Base-by-base conservation (phyloP, 2,888 invertebrate genomes). In the Glaucopsyche alexis region DNA sequence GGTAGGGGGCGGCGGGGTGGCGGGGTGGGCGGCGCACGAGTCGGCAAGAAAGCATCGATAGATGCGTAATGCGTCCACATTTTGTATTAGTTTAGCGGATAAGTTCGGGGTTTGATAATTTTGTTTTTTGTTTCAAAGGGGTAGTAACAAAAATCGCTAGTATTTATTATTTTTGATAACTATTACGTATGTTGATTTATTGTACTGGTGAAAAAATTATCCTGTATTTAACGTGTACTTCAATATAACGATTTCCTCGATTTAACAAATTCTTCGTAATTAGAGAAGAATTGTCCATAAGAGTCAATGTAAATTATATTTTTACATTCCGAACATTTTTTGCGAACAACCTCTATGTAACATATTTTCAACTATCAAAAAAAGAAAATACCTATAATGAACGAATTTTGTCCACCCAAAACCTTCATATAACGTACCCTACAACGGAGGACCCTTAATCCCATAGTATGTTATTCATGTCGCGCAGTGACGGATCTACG, bases 391-490 rank as follows among this genome's bases (percentile, higher is more conserved):
- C 64, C 60, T 72, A 42, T 72, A 60, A 72, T 60, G 40, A 64
- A 72, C 47, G 64, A 72, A 60, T 72, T 64, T 72, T 64, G 64
- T 64, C 64, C 60, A 64, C 64, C 64, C 42, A 60, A 50, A 71
- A 71, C 64, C 71, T 71, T 52, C 55, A 71, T 60, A 60, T 60
- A 74, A 74, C 69, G 16, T 71, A 72, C 67, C 71, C 49, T 67
- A 52, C 71, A 72, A 73, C 71, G 19, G 47, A 74, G 74, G 47
- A 73, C 70, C 70, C 74, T 75, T 76, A 77, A 77, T 75, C 75
- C 73, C 65, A 77, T 75, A 75, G 73, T 74, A 72, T 75, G 74
- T 75, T 75, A n/a, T n/a, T n/a, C n/a, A n/a, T n/a, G n/a, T n/a
- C n/a, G n/a, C n/a, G n/a, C n/a, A n/a, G n/a, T n/a, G n/a, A n/a